Conservation (phyloP, 2,113 vertebrate genomes). For the Grammomys dolichurus region DNA sequence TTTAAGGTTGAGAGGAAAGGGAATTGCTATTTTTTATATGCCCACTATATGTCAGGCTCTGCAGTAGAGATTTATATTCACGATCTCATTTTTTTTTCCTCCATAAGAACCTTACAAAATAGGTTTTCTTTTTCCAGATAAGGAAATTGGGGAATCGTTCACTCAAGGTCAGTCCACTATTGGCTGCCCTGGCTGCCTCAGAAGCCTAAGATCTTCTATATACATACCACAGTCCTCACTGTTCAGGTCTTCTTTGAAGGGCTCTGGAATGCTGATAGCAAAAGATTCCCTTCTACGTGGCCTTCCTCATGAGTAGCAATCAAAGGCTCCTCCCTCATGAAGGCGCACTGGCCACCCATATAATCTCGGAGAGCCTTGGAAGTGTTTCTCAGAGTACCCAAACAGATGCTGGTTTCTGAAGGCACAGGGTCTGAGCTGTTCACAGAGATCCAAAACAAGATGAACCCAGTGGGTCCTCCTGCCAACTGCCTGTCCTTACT, state of each 20-base stretch:
- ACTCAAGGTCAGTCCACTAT: slow-evolving; percentile 53
- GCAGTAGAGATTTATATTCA: slow-evolving; percentile 54
- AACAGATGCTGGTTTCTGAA: slow-evolving; percentile 32
- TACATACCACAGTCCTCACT: neutral
- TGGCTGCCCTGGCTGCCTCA: slow-evolving; percentile 11
- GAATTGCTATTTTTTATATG: slow-evolving; percentile 61
- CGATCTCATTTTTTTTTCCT: slow-evolving; percentile 57
- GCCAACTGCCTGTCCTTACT: slow-evolving; percentile 77
- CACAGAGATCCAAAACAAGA: slow-evolving; percentile 67
- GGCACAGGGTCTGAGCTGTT: slow-evolving; percentile 64
- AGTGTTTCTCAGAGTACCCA: slow-evolving; percentile 61
- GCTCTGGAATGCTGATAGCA: neutral
- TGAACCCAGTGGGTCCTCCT: slow-evolving; percentile 73
- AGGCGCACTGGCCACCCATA: neutral
- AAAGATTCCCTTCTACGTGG: neutral
- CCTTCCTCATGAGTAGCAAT: neutral
- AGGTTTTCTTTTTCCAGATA: neutral
- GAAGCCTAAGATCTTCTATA: slow-evolving; percentile 31
- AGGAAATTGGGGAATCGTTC: slow-evolving; percentile 42
- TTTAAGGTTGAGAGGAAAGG: slow-evolving; percentile 5
- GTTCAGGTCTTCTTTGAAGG: slow-evolving; percentile 51
- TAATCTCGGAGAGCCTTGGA: slow-evolving; percentile 1
- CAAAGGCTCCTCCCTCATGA: neutral
- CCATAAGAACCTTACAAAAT: slow-evolving; percentile 49
- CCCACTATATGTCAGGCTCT: neutral